A percentile compares a stretch with the other conserved stretches of the same genome.
Conservation (phyloP, 2,888 invertebrate genomes). For the Petrolisthes manimaculis region DNA sequence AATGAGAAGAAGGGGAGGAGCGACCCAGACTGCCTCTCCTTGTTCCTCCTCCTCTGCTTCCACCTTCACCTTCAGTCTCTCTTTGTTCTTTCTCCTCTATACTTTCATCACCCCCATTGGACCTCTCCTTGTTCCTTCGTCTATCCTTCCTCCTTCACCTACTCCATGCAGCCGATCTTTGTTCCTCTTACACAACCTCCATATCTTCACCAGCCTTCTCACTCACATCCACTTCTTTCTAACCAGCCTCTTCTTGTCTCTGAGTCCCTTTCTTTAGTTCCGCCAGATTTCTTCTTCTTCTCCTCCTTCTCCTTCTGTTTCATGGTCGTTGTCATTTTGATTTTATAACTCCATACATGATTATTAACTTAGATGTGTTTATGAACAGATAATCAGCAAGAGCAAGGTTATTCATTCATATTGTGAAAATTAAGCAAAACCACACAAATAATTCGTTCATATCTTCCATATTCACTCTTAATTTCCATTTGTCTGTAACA, state of each 20-base stretch:
- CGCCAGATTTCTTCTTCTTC: background rate
- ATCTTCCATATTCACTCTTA: no score
- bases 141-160: background rate
- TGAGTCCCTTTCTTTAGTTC: background rate
- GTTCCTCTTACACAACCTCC: background rate
- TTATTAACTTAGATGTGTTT: no score
- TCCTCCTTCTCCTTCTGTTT: background rate
- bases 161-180: background rate
- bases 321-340: no score
- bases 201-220: background rate
- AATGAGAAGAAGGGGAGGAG: conserved; percentile 47
- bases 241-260: background rate
- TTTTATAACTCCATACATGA: no score
- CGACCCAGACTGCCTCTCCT: background rate
- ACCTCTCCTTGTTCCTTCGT: background rate
- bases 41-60: background rate
- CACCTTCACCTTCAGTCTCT: background rate
- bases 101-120: background rate
- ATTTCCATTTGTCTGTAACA: no score
- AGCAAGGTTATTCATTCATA: no score
- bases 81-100: background rate
- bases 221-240: background rate
- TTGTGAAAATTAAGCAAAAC: no score
- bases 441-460: no score
- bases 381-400: no score